Evolutionary conservation across 2,888 invertebrate genomes (phyloP).

Genomic region (Pimpla rufipes): DNA sequence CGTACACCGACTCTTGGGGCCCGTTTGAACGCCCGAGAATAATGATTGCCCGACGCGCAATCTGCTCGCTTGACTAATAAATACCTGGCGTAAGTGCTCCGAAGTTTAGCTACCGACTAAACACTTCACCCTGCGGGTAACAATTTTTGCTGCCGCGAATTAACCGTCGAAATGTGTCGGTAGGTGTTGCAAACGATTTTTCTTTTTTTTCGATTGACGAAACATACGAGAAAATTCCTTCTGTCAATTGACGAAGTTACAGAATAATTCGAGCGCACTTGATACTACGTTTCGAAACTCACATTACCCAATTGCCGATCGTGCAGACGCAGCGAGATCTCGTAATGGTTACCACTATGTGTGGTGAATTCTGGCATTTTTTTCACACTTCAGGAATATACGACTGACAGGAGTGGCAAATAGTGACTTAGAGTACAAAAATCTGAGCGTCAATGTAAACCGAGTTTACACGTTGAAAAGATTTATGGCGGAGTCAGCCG

Average conservation of each 20-base stretch:
- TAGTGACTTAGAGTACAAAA: no score
- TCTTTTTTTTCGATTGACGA: not conserved
- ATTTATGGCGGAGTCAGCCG: no score
- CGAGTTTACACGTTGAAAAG: no score
- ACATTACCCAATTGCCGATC: not conserved
- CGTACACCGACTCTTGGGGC: not conserved
- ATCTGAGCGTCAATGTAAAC: no score
- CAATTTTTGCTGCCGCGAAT: not conserved
- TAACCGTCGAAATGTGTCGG: not conserved
- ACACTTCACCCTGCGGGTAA: slow-evolving; percentile 24
- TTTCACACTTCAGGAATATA: no score
- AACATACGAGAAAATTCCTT: slow-evolving; percentile 6
- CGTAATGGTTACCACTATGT: no score
- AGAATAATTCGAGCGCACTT: slow-evolving; percentile 31
- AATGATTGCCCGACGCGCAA: slow-evolving; percentile 52
- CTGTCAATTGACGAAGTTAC: slow-evolving; percentile 18
- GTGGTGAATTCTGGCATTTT: no score
- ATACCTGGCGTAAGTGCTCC: slow-evolving; percentile 49
- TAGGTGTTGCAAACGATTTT: no score
- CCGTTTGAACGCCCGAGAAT: slow-evolving; percentile 32
- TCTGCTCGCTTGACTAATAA: slow-evolving; percentile 51
- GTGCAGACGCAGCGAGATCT: no score
- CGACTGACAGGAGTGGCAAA: no score
- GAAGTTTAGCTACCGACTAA: slow-evolving; percentile 47
- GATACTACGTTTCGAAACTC: slow-evolving; percentile 24